These are phyloP conservation scores for Cydia splendana DNA, from an alignment of 1,140 invertebrate genomes.

Conservation along the genomic window DNA sequence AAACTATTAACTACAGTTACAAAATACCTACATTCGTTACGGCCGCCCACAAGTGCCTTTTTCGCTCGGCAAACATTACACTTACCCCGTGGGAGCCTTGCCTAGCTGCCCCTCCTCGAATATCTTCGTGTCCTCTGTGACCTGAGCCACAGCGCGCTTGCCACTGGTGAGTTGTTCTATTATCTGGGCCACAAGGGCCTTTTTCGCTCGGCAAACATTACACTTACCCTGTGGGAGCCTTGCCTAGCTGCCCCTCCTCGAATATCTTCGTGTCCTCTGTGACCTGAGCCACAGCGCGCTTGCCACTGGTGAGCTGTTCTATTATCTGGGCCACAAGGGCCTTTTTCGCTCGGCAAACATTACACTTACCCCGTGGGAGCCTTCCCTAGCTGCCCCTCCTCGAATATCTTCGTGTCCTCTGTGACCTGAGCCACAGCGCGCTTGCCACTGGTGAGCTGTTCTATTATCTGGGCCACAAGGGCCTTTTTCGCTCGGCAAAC, in stretches of 20 bases:
- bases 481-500: too few species aligned
- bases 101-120: conserved; percentile 91
- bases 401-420: too few species aligned
- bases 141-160: conserved; percentile 85
- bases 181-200: conserved; percentile 87
- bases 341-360: too few species aligned
- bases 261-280: conserved; percentile 92
- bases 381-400: too few species aligned
- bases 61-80: conserved; percentile 57
- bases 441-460: too few species aligned
- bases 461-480: too few species aligned
- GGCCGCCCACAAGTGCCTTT: conserved; percentile 67
- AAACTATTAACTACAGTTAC: too few species aligned
- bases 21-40: too few species aligned
- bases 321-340: conserved; percentile 88
- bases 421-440: too few species aligned
- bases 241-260: conserved; percentile 91
- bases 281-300: conserved; percentile 86
- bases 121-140: conserved; percentile 90
- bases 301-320: conserved; percentile 91
- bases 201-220: conserved; percentile 64
- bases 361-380: too few species aligned
- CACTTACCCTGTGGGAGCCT: conserved; percentile 89
- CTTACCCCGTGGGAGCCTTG: too few species aligned
- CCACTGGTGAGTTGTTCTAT: conserved; percentile 92